Conservation (phyloP, 2,888 invertebrate genomes). For the Pseudeuparius sepicola region DNA sequence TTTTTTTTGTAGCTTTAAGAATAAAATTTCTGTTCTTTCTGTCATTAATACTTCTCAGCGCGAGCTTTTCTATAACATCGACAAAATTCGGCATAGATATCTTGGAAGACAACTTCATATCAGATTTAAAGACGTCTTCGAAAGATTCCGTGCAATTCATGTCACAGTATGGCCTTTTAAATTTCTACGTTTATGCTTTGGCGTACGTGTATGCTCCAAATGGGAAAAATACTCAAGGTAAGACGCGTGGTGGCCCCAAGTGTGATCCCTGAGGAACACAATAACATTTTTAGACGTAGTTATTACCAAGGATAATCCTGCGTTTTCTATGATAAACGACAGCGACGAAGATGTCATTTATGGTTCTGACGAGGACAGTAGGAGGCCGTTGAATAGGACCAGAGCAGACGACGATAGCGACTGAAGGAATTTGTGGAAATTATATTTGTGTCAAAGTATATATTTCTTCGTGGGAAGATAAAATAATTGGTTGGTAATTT, state of each 20-base stretch:
- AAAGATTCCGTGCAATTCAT: conserved; percentile 91
- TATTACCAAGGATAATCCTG: conserved; percentile 94
- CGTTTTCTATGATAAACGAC: conserved; percentile 97
- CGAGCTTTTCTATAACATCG: conserved; percentile 64
- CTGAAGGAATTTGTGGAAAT: conserved; percentile 35
- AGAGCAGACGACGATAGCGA: conserved; percentile 65
- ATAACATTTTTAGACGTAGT: conserved; percentile 61
- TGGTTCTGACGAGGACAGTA: conserved; percentile 82
- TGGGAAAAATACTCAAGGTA: conserved; percentile 69
- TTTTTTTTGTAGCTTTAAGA: conserved; percentile 90
- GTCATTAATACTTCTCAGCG: conserved; percentile 69
- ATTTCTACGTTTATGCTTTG: conserved; percentile 89
- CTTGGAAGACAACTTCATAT: conserved; percentile 89
- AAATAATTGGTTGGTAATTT: too few relatives aligned
- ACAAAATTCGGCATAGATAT: conserved; percentile 82
- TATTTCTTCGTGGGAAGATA: too few relatives aligned
- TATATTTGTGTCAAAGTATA: too few relatives aligned
- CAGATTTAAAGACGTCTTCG: conserved; percentile 77
- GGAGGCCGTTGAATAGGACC: conserved; percentile 65
- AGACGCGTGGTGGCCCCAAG: too few relatives aligned
- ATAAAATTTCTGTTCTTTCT: conserved; percentile 82
- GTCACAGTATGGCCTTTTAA: conserved; percentile 87
- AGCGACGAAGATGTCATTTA: conserved; percentile 96
- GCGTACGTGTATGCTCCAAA: conserved; percentile 86
- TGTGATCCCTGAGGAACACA: too few relatives aligned